These are phyloP conservation scores for Zosterops pallidus DNA, from an alignment of 2,113 vertebrate species.

Conservation along the genomic window DNA sequence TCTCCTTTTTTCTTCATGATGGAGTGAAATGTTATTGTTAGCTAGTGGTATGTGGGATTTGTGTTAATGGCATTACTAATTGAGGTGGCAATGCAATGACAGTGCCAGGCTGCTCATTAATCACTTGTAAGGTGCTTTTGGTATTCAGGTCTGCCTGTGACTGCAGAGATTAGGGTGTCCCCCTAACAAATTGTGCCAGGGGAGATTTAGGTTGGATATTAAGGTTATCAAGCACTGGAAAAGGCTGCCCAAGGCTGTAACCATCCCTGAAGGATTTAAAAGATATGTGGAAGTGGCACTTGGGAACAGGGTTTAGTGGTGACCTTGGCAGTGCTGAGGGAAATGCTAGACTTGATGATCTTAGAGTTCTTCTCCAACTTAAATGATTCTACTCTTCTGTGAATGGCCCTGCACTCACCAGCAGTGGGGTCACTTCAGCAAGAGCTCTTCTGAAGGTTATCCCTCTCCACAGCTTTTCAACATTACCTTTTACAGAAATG, in stretches of 20 bases:
- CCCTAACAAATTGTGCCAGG: not conserved
- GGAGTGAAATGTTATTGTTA: not conserved
- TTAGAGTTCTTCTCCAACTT: not conserved
- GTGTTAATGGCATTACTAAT: not conserved
- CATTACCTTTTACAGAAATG: not conserved
- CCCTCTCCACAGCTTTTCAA: not conserved
- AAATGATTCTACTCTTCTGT: not conserved
- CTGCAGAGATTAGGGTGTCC: not conserved
- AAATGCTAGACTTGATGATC: not conserved
- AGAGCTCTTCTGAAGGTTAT: not conserved
- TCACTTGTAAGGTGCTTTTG: not conserved
- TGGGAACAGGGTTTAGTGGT: not conserved
- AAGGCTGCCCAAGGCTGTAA: not conserved
- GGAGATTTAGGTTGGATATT: not conserved
- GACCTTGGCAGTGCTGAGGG: not conserved
- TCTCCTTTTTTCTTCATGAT: not conserved
- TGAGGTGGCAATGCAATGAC: not conserved
- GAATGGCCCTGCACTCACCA: not conserved
- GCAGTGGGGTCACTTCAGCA: not conserved
- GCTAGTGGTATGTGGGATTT: not conserved
- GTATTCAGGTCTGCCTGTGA: not conserved
- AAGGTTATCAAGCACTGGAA: not conserved
- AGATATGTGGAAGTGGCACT: rapidly evolving
- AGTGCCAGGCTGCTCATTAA: not conserved
- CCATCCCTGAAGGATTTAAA: not conserved